Evolutionary conservation across 2,113 vertebrate genomes (phyloP).

Genomic region (Rhinoptilus africanus): DNA sequence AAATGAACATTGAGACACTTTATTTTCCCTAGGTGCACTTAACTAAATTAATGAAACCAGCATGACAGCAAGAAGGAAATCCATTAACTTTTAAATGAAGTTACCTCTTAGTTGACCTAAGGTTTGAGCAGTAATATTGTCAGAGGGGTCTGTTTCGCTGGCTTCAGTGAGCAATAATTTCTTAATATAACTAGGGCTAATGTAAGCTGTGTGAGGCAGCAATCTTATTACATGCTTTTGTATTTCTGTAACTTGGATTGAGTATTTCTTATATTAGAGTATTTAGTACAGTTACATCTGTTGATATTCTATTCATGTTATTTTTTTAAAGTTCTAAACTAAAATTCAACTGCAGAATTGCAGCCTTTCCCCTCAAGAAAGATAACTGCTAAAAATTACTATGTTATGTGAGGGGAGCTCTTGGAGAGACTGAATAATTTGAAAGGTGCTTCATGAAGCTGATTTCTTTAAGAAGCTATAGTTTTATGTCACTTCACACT

Average conservation of each 20-base stretch:
- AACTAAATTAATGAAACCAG: slow-evolving; percentile 66
- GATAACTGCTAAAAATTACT: neutral
- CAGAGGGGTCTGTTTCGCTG: neutral
- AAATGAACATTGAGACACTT: neutral
- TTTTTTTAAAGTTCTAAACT: neutral
- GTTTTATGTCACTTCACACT: neutral
- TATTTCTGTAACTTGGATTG: neutral
- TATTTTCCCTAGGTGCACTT: slow-evolving; percentile 41
- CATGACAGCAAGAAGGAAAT: slow-evolving; percentile 47
- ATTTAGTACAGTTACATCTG: neutral
- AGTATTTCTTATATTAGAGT: neutral
- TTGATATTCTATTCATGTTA: neutral
- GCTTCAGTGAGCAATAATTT: slow-evolving; percentile 15
- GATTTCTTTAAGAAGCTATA: neutral
- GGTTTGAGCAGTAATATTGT: slow-evolving; percentile 9
- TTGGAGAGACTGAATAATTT: neutral
- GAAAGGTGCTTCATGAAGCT: neutral
- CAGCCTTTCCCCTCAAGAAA: neutral
- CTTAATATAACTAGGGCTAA: neutral
- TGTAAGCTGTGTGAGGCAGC: neutral
- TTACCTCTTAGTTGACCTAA: slow-evolving; percentile 14
- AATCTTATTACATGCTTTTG: neutral
- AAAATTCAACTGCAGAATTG: neutral
- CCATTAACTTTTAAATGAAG: slow-evolving; percentile 58
- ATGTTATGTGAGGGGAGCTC: neutral